Evolutionary conservation across 2,888 invertebrate species (phyloP).

Genomic region (Pachycephus smyrnensis): DNA sequence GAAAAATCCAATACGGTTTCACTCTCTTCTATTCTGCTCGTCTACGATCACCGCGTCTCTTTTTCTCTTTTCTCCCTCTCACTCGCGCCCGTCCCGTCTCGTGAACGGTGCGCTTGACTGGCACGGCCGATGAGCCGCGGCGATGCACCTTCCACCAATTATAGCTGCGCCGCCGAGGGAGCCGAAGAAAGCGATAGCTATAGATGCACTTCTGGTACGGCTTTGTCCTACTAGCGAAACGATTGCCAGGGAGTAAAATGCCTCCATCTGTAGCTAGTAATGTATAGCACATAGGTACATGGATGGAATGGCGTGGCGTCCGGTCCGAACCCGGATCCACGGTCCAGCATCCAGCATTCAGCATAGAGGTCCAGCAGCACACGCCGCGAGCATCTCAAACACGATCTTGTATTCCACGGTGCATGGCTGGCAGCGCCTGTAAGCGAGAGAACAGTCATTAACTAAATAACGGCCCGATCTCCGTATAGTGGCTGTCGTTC

Average conservation of each 20-base stretch:
- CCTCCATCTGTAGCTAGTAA: not conserved
- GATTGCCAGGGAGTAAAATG: not conserved
- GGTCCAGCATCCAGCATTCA: slow-evolving; percentile 24
- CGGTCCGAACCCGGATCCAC: slow-evolving; percentile 48
- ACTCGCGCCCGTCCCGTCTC: not conserved
- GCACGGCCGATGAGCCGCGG: not conserved
- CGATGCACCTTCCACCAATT: not conserved
- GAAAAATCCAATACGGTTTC: not conserved
- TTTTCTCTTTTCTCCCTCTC: not conserved
- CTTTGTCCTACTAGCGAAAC: not conserved
- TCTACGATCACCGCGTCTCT: not conserved
- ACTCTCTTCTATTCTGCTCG: not conserved
- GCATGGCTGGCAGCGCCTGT: slow-evolving; percentile 50
- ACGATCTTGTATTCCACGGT: slow-evolving; percentile 65
- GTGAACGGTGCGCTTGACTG: not conserved
- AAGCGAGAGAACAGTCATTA: slow-evolving; percentile 66
- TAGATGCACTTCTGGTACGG: not conserved
- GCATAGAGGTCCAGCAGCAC: slow-evolving; percentile 40
- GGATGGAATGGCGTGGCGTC: slow-evolving; percentile 8
- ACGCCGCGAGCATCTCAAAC: slow-evolving; percentile 61
- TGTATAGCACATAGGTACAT: not conserved
- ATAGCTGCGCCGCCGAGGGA: not conserved
- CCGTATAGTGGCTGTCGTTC: slow-evolving; percentile 26
- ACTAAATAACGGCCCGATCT: slow-evolving; percentile 64
- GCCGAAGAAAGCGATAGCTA: not conserved